Base-by-base conservation (phyloP, 2,113 vertebrate genomes). In the Macheiramphus alcinus region DNA sequence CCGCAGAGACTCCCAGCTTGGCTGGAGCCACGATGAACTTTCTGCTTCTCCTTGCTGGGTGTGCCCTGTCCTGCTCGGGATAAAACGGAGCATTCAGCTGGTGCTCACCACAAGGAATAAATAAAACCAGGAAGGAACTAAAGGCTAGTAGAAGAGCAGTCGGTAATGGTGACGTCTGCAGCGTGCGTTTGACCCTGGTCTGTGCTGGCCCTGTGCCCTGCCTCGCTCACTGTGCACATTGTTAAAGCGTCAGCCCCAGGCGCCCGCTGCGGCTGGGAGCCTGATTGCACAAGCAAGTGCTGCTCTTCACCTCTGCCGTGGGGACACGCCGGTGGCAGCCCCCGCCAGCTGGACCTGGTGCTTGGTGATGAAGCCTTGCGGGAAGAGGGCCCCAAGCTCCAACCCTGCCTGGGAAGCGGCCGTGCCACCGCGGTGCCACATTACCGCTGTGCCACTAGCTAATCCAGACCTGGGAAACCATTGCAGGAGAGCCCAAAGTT, bases 111-210 rank as follows among this genome's bases (percentile, higher is more conserved):
- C 96, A 74, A 78, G 83, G 91, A 84, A 45, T 94, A 94, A 96
- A 95, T 92, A 92, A 94, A 84, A 76, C 67, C 91, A 91, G 96
- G 91, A 94, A 94, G 95, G 93, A 93, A 84, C 94, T 27, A 12
- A 45, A 50, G 80, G 86, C 94, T 26, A 38, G 72, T 18, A 67
- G 88, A 20, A 16, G 86, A 84, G 89, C 94, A 38, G 91, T 48
- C 86, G 31, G 94, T 17, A 32, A 25, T 16, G 13, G 86, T 86
- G 94, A 96, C 68, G 91, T 53, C 50, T 9, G 80, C 67, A 31
- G 43, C 29, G 13, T 4, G 84, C 25, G 31, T 40, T 79, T 71
- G 93, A 75, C 80, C 89, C 93, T 9, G 88, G 22, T 47, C 19
- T 2, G 29, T 3, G 67, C 90, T 83, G 92, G 94, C 94, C 56